Evolutionary conservation across 2,113 vertebrate genomes (phyloP), one percentile per base, ranked within the genome.

Genomic region (Maccullochella peelii): DNA sequence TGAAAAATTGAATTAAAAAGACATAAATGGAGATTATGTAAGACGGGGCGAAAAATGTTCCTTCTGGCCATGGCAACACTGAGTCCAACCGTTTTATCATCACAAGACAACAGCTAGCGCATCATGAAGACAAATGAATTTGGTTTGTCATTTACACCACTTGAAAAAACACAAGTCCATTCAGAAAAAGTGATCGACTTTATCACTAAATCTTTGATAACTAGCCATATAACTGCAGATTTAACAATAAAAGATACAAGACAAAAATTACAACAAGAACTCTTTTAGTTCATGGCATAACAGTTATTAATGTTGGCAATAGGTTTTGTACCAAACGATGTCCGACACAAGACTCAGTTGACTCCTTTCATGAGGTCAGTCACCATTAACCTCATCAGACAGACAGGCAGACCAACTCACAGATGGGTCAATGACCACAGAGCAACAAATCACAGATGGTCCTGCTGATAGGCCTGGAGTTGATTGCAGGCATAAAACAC

Each of bases 391-490:
- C 91, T 77, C 77, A 62, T 77, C 84, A 89, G 80, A 83, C 67
- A 84, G 79, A 85, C 77, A 78, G 80, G 86, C 76, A 78, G 86
- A 81, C 65, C 85, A 78, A 59, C 79, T 52, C 66, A 72, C 84
- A 80, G 85, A 84, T 75, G 84, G 73, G 92, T 86, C 92, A 90
- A 50, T 88, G 79, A 82, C 81, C 68, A 52, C 44, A 67, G 15
- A 82, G 54, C 75, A 74, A 83, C 63, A 84, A 42, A 77, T 81
- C 81, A 87, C 88, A 93, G 90, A 91, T 90, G 91, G 88, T 62
- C 75, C 72, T 82, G 80, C 84, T 82, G 79, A 61, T 76, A 68
- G 57, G 50, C 58, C 36, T 73, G 33, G 20, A 20, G 57, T 72
- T 72, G 65, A 63, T 44, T 73, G 57, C n/a, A 83, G 66, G 4